These are phyloP conservation scores for Pristionchus mayeri DNA, from an alignment of 2,888 invertebrate species.

Conservation along the genomic window DNA sequence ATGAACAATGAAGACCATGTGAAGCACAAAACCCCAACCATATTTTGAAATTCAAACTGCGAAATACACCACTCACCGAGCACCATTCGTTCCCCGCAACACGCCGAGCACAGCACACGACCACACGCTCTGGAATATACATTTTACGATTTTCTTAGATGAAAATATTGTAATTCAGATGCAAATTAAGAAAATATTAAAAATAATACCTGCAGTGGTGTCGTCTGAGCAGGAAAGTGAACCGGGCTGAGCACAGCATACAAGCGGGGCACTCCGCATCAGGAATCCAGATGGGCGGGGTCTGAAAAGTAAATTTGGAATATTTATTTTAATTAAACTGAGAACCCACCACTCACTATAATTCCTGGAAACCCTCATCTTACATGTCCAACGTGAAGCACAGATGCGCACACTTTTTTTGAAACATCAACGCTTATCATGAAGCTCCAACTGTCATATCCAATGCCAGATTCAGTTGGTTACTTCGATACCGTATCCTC, in stretches of 20 bases:
- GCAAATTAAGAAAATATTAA: not conserved
- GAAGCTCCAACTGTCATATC: too few species aligned
- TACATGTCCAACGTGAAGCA: not conserved
- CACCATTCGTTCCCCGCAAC: slow-evolving; percentile 57
- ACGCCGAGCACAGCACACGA: slow-evolving; percentile 63
- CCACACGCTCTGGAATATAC: slow-evolving; percentile 65
- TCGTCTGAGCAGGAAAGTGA: slow-evolving; percentile 80
- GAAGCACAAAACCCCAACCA: not conserved
- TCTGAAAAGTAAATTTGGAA: too few species aligned
- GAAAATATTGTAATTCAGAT: not conserved
- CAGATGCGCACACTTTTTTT: not conserved
- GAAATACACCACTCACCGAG: slow-evolving; percentile 57
- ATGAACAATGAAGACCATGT: not conserved
- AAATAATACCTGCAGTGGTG: slow-evolving; percentile 76
- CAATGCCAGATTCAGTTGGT: too few species aligned
- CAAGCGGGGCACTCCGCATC: slow-evolving; percentile 87
- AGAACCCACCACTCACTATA: not conserved
- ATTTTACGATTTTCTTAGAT: not conserved
- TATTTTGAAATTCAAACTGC: not conserved
- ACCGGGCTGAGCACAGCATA: slow-evolving; percentile 86
- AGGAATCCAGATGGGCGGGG: slow-evolving; percentile 89
- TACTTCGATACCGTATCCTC: too few species aligned
- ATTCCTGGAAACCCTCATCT: not conserved
- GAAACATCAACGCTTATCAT: too few species aligned
- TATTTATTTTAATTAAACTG: not conserved